Conservation (phyloP, 2,888 invertebrate genomes). For the Oxycera nigricornis region DNA sequence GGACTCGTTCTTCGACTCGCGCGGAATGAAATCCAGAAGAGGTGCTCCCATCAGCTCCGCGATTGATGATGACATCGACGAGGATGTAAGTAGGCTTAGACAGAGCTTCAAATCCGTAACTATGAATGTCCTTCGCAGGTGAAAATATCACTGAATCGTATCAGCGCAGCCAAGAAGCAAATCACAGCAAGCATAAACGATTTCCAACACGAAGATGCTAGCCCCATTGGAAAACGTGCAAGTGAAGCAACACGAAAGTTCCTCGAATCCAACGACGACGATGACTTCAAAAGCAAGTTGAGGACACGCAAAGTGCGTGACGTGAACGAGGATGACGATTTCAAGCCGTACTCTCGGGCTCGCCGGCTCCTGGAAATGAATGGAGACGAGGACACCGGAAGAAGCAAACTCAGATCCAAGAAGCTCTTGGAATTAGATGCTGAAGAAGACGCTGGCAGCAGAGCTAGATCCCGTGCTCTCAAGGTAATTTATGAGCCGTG, state of each 20-base stretch:
- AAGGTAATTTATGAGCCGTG: no score
- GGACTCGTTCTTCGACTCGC: conserved; percentile 70
- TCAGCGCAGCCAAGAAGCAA: conserved; percentile 67
- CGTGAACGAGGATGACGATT: conserved; percentile 35
- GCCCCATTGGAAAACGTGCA: conserved; percentile 66
- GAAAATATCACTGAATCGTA: conserved; percentile 67
- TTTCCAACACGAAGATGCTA: conserved; percentile 69
- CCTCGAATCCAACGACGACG: conserved; percentile 39
- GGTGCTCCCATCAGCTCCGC: conserved; percentile 63
- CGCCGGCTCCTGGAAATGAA: conserved; percentile 2
- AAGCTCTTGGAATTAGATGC: conserved; percentile 61
- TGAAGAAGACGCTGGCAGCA: conserved; percentile 12
- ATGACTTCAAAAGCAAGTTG: conserved; percentile 7
- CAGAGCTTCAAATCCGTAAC: no score
- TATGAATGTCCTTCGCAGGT: conserved; percentile 59
- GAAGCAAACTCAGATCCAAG: conserved; percentile 58
- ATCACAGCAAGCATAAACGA: conserved; percentile 43
- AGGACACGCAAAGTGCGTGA: conserved; percentile 61
- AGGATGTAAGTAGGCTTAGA: conserved; percentile 63
- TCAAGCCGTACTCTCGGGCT: neutral
- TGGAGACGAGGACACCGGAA: neutral
- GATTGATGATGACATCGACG: conserved; percentile 62
- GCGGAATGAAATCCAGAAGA: conserved; percentile 64
- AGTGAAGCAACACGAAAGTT: conserved; percentile 70
- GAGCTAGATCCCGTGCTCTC: conserved; percentile 53